Conservation (phyloP, 2,113 vertebrate genomes). For the Ancistrus triradiatus region DNA sequence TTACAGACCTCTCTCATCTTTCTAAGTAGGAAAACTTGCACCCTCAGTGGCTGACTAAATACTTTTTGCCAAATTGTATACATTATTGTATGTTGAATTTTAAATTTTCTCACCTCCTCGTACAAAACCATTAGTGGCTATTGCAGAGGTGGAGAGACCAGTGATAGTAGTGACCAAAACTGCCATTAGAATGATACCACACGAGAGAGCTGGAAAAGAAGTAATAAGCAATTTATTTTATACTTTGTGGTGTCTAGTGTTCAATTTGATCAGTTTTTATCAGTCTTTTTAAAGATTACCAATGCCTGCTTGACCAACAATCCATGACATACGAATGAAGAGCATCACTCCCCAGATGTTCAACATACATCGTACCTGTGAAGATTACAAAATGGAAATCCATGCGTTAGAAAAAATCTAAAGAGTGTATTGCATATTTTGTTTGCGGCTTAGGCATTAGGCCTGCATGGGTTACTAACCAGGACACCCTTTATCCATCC, state of each 20-base stretch:
- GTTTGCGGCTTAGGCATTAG: too few species aligned
- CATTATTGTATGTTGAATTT: too few species aligned
- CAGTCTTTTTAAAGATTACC: constrained; percentile 62
- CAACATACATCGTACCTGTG: constrained; percentile 92
- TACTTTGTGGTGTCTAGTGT: background rate
- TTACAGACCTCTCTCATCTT: too few species aligned
- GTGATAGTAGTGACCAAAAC: constrained; percentile 95
- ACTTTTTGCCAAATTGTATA: too few species aligned
- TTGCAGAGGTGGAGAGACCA: constrained; percentile 92
- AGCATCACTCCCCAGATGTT: constrained; percentile 99
- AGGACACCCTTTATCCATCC: constrained; percentile 96
- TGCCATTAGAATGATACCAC: constrained; percentile 85
- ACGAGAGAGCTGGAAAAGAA: constrained; percentile 75
- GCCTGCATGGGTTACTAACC: constrained; percentile 67
- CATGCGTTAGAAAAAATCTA: background rate
- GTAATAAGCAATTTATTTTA: constrained; percentile 22
- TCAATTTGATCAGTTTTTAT: background rate
- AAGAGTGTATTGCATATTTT: too few species aligned
- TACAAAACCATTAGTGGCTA: constrained; percentile 95
- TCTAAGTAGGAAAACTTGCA: too few species aligned
- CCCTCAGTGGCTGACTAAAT: too few species aligned
- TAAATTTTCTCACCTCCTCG: constrained; percentile 89
- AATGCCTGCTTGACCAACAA: constrained; percentile 95
- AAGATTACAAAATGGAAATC: background rate
- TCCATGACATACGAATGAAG: constrained; percentile 95